Base-by-base conservation (phyloP, 2,113 vertebrate genomes). In the Chaetura pelagica region DNA sequence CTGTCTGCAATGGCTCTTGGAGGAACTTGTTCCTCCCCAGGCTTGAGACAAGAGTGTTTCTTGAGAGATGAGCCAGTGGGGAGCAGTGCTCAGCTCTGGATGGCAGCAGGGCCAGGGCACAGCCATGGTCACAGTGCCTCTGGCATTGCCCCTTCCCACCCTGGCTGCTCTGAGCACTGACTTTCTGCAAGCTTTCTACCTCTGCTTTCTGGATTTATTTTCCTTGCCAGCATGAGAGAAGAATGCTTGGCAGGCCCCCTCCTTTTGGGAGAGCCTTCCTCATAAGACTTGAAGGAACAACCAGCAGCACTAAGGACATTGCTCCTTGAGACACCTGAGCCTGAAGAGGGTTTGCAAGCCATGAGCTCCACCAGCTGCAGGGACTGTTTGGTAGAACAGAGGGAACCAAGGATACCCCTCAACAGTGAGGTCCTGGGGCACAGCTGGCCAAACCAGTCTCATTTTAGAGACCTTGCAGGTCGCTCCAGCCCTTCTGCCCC, bases 141-240 rank as follows among this genome's bases (percentile, higher is more conserved):
- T 32, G 9, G 55, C 74, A 34, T 38, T 22, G 16, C 24, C 27
- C 19, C 57, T 58, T 24, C 62, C 16, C 42, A 35, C 6, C 15
- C 55, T 12, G 46, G 34, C 52, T 32, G 0, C 61, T 30, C 13
- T 4, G 5, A 26, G 3, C 18, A 2, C 2, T 26, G 13, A 6
- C 4, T 19, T 72, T n/a, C 67, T 80, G 49, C 8, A 38, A 52
- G 58, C 30, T 42, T 54, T 54, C 55, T 42, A 24, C 9, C 5
- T 17, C 49, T 20, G 0, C 22, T 61, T n/a, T 40, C 63, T 27
- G 73, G 6, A 40, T 74, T 55, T 49, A 26, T 44, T 62, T 68
- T 27, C 64, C 55, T 38, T 54, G 40, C 23, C 49, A 51, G 22
- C 20, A 9, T 6, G 16, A 79, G 63, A 51, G 67, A 44, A 48